Evolutionary conservation across 2,888 invertebrate species (phyloP), one percentile per base, ranked within the genome.

Genomic region (Sesamia inferens): DNA sequence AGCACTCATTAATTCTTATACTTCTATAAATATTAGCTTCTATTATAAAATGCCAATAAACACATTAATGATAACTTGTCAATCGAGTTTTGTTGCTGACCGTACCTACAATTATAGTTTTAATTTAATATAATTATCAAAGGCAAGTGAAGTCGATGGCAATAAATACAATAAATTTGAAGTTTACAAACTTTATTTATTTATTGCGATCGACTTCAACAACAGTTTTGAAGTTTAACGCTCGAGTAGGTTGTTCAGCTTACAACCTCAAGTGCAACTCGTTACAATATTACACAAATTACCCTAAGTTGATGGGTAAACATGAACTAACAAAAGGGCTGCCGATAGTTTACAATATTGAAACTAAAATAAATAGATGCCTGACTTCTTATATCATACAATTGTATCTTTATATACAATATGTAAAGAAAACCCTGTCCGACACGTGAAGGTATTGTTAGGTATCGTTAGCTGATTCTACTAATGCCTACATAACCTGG

Each of bases 151-250:
- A 74, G 62, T 74, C 65, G 47, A 67, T 67, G 47, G 59, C 74
- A 76, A 78, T 85, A 84, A 81, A 85, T 85, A 83, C 68, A 84
- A 78, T 78, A 75, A 76, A 71, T 76, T 78, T 80, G 80, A 75
- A 76, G 73, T 76, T 78, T 19, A 54, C 11, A 24, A 74, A 66
- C 61, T 65, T 67, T 55, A 24, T 73, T 31, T 31, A 31, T 31
- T 31, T 31, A 31, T 31, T 31, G 31, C 31, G 2, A 2, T 31
- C 31, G 31, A 31, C 31, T 31, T 31, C 31, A 31, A 79, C 83
- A 81, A 85, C 70, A 74, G 74, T 79, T 81, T 85, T 78, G 79
- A 85, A 75, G 76, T 79, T 74, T 68, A 61, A 79, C 71, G 64
- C 68, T 76, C 62, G 16, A 78, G 71, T 76, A 75, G 67, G 78